Base-by-base conservation (phyloP, 35 echinoderm and acorn worm genomes). In the Eucidaris tribuloides region DNA sequence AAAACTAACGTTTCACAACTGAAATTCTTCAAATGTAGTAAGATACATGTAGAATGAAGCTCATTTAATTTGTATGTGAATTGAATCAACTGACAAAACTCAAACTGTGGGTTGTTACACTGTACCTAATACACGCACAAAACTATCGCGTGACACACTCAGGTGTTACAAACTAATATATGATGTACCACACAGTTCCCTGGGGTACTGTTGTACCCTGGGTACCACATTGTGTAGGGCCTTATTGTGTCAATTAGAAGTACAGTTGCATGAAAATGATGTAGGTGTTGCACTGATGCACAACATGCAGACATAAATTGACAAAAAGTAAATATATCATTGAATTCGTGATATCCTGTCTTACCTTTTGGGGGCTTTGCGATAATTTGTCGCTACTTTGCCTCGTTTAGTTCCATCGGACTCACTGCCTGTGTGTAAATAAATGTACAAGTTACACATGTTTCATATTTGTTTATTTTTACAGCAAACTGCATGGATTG, bases 361-460 rank as follows among this genome's bases (percentile, higher is more conserved):
- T 77, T 71, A 96, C 92, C 83, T 90, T 58, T 76, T 78, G 6
- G 92, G 87, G 19, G 92, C 83, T 77, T 96, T 90, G 17, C 84
- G 45, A 36, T 82, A 90, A 80, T 97, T 97, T 18, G 94, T 89
- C 36, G 94, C 94, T 40, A 97, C 83, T 46, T 81, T 84, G 36
- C 94, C 94, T 64, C 89, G 83, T 59, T 97, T 97, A 25, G 52
- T 58, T 30, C 89, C 78, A 36, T 97, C 94, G 30, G 62, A 62
- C 59, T 94, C 92, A 38, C 86, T 78, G 19, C 92, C 92, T 94
- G 70, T 0, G 62, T 11, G 11, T 54, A 70, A 40, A 27, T 45
- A 66, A 49, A 58, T 45, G 36, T 49, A 20, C 9, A 9, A 11
- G 30, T 9, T 28, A 17, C 44, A 45, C 15, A 36, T 66, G 9